Conservation (phyloP, 2,797 vertebrate species). For the Hypotaenidia philippensis region DNA sequence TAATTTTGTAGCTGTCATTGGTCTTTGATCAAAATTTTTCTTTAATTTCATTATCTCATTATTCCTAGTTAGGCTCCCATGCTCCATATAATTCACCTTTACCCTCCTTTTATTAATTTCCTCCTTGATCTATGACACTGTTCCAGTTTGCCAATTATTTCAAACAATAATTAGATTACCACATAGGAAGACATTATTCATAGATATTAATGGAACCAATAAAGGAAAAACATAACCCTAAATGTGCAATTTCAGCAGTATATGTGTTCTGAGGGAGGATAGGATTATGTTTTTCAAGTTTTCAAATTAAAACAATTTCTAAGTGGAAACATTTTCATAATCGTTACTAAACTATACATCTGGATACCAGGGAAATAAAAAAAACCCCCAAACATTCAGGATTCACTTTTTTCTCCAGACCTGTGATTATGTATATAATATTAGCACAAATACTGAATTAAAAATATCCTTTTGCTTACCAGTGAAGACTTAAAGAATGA, state of each 20-base stretch:
- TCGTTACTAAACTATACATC: background rate
- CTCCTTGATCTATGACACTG: background rate
- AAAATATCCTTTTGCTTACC: background rate
- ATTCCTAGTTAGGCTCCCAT: background rate
- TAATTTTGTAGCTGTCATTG: background rate
- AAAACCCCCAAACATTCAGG: background rate
- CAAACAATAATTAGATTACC: constrained; percentile 5
- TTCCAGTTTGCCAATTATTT: constrained; percentile 6
- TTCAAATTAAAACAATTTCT: constrained; percentile 7
- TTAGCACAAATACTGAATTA: background rate
- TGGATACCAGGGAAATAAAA: background rate
- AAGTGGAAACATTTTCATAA: background rate
- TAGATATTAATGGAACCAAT: background rate
- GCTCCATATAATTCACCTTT: background rate
- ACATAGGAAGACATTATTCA: constrained; percentile 20
- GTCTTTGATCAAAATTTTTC: background rate
- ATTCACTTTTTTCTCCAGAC: background rate
- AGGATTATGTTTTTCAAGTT: background rate
- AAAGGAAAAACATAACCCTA: constrained; percentile 2
- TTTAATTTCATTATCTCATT: background rate
- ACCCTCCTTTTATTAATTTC: background rate
- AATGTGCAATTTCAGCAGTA: background rate
- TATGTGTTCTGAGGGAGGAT: background rate
- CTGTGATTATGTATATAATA: background rate
- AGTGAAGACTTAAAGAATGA: background rate